Evolutionary conservation across 1,140 invertebrate genomes (phyloP).

Genomic region (Conus betulinus): DNA sequence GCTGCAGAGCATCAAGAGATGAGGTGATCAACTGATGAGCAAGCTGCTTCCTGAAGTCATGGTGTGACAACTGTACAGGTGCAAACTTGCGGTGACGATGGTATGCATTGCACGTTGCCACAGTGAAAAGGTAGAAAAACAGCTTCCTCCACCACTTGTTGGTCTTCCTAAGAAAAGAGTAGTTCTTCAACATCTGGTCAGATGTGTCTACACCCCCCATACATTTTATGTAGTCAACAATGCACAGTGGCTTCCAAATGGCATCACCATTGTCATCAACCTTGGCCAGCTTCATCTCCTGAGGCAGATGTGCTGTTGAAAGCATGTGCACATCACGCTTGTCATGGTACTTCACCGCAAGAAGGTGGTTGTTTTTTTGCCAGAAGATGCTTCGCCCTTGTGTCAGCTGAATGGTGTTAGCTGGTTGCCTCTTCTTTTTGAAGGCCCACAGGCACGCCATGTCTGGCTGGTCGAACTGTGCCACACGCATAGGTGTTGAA

Average conservation of each 20-base stretch:
- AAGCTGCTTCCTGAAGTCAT: background rate
- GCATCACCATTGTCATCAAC: conserved; percentile 26
- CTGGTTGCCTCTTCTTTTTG: background rate
- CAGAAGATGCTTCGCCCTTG: conserved; percentile 19
- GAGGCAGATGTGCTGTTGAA: conserved; percentile 35
- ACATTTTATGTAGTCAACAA: conserved; percentile 41
- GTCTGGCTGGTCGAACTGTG: conserved; percentile 39
- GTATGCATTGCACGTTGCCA: too few species aligned
- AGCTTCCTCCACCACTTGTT: conserved; percentile 42
- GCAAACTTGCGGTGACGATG: too few species aligned
- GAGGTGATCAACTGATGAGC: too few species aligned
- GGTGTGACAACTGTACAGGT: too few species aligned
- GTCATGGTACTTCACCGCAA: conserved; percentile 30
- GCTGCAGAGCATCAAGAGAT: too few species aligned
- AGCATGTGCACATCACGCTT: conserved; percentile 43
- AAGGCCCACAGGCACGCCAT: conserved; percentile 20
- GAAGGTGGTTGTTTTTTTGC: conserved; percentile 19
- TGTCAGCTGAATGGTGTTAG: conserved; percentile 33
- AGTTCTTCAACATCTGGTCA: conserved; percentile 38
- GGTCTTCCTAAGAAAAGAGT: conserved; percentile 16
- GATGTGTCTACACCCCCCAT: conserved; percentile 43
- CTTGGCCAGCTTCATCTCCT: conserved; percentile 25
- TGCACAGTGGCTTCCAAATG: conserved; percentile 18
- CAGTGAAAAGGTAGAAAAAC: conserved; percentile 37
- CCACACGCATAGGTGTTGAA: conserved; percentile 43